Conservation (phyloP, 2,888 invertebrate genomes). For the Electrophaes corylata region DNA sequence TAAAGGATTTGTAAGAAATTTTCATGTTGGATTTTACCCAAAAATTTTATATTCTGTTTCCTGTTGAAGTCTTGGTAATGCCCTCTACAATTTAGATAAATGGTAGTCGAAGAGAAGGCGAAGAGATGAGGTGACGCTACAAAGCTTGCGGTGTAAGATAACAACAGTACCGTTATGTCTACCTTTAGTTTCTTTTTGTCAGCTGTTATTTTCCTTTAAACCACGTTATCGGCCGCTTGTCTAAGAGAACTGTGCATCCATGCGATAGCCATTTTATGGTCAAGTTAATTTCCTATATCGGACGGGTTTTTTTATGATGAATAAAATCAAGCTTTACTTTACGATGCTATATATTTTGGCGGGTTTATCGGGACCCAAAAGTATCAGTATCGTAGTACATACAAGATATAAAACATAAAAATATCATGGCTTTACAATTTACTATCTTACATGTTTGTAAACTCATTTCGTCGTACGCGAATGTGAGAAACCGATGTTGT, state of each 20-base stretch:
- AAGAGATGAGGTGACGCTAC: neutral
- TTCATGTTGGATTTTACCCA: too few species aligned
- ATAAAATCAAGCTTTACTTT: constrained; percentile 60
- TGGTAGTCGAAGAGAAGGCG: neutral
- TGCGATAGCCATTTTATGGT: constrained; percentile 51
- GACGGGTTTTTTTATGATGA: constrained; percentile 57
- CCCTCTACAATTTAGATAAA: constrained; percentile 19
- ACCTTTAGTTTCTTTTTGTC: too few species aligned
- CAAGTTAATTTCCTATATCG: constrained; percentile 62
- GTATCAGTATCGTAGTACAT: neutral
- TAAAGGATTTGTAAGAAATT: constrained; percentile 7
- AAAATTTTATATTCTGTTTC: constrained; percentile 31
- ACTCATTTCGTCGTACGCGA: too few species aligned
- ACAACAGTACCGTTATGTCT: too few species aligned
- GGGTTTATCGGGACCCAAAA: constrained; percentile 45
- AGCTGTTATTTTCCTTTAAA: too few species aligned
- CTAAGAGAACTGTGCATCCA: constrained; percentile 31
- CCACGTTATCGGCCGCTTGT: neutral
- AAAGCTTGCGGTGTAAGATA: too few species aligned
- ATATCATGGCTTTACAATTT: neutral
- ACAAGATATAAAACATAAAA: neutral
- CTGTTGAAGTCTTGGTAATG: constrained; percentile 22
- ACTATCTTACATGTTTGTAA: neutral
- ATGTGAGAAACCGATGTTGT: too few species aligned
- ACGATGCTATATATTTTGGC: constrained; percentile 59